Evolutionary conservation across 2,113 vertebrate species (phyloP), one percentile per base, ranked within the genome.

Genomic region (Turnix velox): DNA sequence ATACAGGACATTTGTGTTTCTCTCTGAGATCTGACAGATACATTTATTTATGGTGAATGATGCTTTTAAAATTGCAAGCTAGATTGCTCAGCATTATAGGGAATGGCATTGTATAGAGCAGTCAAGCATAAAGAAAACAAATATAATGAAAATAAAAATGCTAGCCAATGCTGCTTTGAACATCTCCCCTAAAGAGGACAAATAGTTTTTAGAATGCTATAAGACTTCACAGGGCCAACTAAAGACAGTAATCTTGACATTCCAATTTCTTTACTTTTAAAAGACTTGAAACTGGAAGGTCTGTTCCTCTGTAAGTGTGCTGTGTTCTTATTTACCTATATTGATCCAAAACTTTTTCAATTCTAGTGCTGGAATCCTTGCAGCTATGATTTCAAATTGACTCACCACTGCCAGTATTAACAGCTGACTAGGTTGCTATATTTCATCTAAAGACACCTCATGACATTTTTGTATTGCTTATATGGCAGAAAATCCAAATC

Each of bases 41-140:
- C 48, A 67, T 95, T 97, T 96, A 96, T 96, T 93, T 97, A 92
- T 92, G 37, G 71, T 94, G 95, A 97, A 97, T 89, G 94, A 97
- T 96, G 93, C 75, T 96, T 96, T 97, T 75, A 96, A 96, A 96
- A 97, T 93, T 94, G 92, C 84, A 85, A 93, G 61, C 67, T 96
- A 91, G 82, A 96, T 96, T 96, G 95, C 63, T 90, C 61, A 73
- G 74, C 79, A 96, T 97, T 96, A 91, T 66, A 95, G 78, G 61
- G 84, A 96, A 95, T 31, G 81, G 66, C 42, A 95, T 59, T 87
- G 68, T 58, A 74, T 51, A 87, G 42, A 49, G 57, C 82, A 90
- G 37, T 75, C 62, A 88, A 96, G 87, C 95, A 92, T 94, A 97
- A 97, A 86, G 86, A 90, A 94, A 96, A 96, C 83, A 97, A 89